Evolutionary conservation across 2,888 invertebrate genomes (phyloP).

Genomic region (Netelia virgata): DNA sequence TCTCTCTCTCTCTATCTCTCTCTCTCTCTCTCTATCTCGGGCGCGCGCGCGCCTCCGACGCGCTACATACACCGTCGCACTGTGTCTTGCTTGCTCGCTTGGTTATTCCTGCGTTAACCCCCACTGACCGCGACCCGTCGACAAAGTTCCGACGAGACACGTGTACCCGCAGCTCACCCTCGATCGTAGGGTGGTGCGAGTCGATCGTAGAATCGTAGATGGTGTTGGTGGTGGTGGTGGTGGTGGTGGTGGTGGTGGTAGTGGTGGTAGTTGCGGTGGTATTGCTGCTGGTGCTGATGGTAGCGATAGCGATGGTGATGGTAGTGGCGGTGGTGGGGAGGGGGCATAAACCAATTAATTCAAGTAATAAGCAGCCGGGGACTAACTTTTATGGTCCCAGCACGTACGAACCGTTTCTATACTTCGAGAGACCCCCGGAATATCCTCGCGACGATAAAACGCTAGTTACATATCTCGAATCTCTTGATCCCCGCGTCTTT

Average conservation of each 20-base stretch:
- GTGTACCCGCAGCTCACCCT: slow-evolving; percentile 58
- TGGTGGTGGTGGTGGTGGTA: slow-evolving; percentile 16
- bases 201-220: slow-evolving; percentile 45
- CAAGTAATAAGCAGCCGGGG: slow-evolving; percentile 70
- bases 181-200: slow-evolving; percentile 25
- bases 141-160: slow-evolving; percentile 57
- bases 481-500: neutral
- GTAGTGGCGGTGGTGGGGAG: slow-evolving; percentile 13
- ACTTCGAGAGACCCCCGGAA: slow-evolving; percentile 17
- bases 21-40: slow-evolving; percentile 33
- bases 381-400: slow-evolving; percentile 68
- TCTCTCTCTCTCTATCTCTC: slow-evolving; percentile 22
- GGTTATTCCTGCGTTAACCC: neutral
- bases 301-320: slow-evolving; percentile 21
- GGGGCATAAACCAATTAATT: slow-evolving; percentile 78
- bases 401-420: slow-evolving; percentile 53
- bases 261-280: slow-evolving; percentile 10
- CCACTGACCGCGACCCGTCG: slow-evolving; percentile 22
- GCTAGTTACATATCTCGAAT: slow-evolving; percentile 3
- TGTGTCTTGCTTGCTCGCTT: slow-evolving; percentile 21
- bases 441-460: slow-evolving; percentile 47
- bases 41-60: slow-evolving; percentile 39
- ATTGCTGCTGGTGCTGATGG: slow-evolving; percentile 44
- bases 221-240: slow-evolving; percentile 21
- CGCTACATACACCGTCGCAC: slow-evolving; percentile 10